Percentiles rank a stretch among this genome's conserved stretches.
Conservation (phyloP, 2,113 vertebrate genomes). For the Petaurus breviceps region DNA sequence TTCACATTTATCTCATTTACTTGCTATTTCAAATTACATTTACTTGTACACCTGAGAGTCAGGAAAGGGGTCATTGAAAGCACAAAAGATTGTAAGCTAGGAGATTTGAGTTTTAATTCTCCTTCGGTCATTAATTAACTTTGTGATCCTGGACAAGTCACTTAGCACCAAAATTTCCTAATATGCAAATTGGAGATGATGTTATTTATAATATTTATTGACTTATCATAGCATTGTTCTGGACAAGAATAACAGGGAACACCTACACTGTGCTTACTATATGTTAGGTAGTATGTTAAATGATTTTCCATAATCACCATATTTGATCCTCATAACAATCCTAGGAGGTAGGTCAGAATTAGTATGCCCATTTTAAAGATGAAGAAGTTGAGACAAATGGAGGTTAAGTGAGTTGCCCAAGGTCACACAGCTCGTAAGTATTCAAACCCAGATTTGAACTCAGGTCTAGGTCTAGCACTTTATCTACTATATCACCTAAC, state of each 20-base stretch:
- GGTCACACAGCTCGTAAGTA: background rate
- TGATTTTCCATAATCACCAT: background rate
- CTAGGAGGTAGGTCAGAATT: background rate
- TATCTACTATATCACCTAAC: background rate
- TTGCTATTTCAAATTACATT: background rate
- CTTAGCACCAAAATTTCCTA: background rate
- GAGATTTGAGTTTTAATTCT: background rate
- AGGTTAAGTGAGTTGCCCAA: background rate
- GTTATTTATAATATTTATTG: background rate
- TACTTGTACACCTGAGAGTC: background rate
- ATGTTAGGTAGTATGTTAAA: no score
- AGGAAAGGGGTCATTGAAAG: background rate
- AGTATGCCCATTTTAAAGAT: background rate
- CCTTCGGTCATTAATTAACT: background rate
- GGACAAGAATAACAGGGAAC: no score
- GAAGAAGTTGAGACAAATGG: background rate
- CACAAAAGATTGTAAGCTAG: background rate
- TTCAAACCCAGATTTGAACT: background rate
- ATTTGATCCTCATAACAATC: background rate
- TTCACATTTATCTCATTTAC: background rate
- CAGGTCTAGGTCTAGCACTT: background rate
- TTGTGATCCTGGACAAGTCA: background rate
- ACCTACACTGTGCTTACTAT: no score
- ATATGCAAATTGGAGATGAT: background rate
- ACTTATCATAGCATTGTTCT: background rate